Conservation (phyloP, 2,113 vertebrate species). For the Scytalopus superciliaris region DNA sequence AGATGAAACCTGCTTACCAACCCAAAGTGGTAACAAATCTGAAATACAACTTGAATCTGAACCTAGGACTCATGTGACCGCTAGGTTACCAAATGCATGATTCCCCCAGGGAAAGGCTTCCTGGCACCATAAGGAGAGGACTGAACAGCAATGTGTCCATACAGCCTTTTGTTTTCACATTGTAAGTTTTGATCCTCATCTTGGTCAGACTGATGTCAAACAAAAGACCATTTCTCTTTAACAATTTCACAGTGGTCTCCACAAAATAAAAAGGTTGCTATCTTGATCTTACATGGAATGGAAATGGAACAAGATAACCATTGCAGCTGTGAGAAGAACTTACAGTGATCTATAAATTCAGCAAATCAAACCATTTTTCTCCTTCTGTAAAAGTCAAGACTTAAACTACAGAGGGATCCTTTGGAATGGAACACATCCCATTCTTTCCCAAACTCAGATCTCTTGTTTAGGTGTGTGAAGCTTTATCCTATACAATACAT, state of each 20-base stretch:
- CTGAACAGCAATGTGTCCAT: not conserved
- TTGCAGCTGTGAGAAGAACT: constrained; percentile 4
- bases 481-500: not conserved
- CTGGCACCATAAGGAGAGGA: not conserved
- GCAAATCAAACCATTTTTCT: not conserved
- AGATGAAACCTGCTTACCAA: not conserved
- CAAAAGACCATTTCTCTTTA: not conserved
- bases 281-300: not conserved
- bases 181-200: not conserved
- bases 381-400: not conserved
- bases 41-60: not conserved
- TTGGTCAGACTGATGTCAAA: not conserved
- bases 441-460: not conserved
- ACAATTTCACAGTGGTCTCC: not conserved
- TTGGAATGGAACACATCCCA: not conserved
- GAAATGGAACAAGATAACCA: constrained; percentile 14
- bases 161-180: not conserved
- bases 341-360: not conserved
- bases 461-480: not conserved
- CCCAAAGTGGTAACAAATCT: not conserved
- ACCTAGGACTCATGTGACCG: not conserved
- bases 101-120: not conserved
- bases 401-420: not conserved
- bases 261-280: constrained; percentile 17
- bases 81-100: not conserved